These are phyloP conservation scores for Anagyrus pseudococci DNA, from an alignment of 2,888 invertebrate species.

Conservation along the genomic window DNA sequence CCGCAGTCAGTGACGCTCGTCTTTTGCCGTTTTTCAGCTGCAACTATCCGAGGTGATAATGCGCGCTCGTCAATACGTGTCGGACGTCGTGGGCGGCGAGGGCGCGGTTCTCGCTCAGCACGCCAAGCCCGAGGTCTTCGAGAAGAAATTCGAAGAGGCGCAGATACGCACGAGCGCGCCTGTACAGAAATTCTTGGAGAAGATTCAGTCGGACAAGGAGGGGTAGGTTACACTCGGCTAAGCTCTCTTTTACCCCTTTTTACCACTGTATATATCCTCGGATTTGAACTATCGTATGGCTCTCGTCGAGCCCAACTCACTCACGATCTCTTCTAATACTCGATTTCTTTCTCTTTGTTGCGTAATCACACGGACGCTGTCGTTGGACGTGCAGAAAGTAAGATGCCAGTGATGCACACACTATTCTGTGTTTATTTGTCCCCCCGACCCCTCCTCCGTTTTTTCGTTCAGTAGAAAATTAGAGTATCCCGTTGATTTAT, in stretches of 20 bases:
- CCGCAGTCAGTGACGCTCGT: too few relatives aligned
- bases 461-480: too few relatives aligned
- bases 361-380: slow-evolving; percentile 43
- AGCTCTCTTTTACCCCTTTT: neutral
- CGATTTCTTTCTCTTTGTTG: slow-evolving; percentile 12
- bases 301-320: too few relatives aligned
- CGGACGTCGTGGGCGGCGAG: slow-evolving; percentile 85
- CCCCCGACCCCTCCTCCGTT: too few relatives aligned
- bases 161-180: slow-evolving; percentile 78
- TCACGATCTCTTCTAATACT: too few relatives aligned
- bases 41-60: slow-evolving; percentile 98
- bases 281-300: too few relatives aligned
- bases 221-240: slow-evolving; percentile 72
- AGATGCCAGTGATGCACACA: slow-evolving; percentile 44
- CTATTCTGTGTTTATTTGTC: too few relatives aligned
- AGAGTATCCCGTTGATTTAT: too few relatives aligned
- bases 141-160: slow-evolving; percentile 78
- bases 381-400: slow-evolving; percentile 54
- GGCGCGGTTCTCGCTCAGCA: slow-evolving; percentile 89
- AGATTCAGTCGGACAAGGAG: slow-evolving; percentile 90
- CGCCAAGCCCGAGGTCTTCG: slow-evolving; percentile 85
- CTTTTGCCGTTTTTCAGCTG: slow-evolving; percentile 79
- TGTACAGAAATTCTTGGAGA: slow-evolving; percentile 87
- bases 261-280: too few relatives aligned
- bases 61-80: slow-evolving; percentile 93